A percentile compares a stretch with the other conserved stretches of the same genome.
Evolutionary conservation across 1,140 invertebrate genomes (phyloP).

Genomic region (Microplitis mediator): DNA sequence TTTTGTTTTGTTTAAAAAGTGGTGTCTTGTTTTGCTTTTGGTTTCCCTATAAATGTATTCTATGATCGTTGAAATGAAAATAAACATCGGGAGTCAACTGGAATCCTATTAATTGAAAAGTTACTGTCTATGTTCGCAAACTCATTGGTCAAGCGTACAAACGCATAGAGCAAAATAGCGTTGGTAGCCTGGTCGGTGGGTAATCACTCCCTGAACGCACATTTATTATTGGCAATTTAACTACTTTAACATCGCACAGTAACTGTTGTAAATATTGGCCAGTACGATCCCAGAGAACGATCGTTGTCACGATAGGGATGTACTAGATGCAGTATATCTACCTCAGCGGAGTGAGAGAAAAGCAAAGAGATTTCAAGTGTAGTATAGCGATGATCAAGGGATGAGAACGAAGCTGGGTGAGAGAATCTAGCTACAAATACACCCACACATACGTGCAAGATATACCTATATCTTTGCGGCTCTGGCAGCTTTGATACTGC

Average conservation of each 20-base stretch:
- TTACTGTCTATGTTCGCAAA: neutral
- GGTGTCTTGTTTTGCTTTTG: too few relatives aligned
- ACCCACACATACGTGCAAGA: conserved; percentile 37
- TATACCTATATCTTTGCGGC: conserved; percentile 44
- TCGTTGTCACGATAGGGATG: conserved; percentile 56
- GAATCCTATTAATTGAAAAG: neutral
- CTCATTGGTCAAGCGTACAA: conserved; percentile 12
- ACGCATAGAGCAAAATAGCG: conserved; percentile 2
- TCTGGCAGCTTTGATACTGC: conserved; percentile 28
- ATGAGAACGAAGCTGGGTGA: conserved; percentile 30
- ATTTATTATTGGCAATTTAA: conserved; percentile 60
- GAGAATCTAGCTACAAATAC: conserved; percentile 38
- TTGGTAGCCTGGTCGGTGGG: conserved; percentile 19
- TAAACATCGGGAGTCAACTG: neutral
- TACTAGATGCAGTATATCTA: conserved; percentile 48
- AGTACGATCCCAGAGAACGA: conserved; percentile 50
- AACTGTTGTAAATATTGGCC: conserved; percentile 53
- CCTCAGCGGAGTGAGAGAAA: conserved; percentile 37
- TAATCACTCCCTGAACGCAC: conserved; percentile 46
- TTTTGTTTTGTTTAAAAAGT: too few relatives aligned
- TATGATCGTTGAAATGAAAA: neutral
- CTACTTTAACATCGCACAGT: conserved; percentile 52
- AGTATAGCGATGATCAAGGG: conserved; percentile 35
- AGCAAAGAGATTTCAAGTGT: conserved; percentile 18
- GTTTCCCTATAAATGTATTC: neutral